Percentiles rank a stretch among this genome's conserved stretches.
Evolutionary conservation across 2,888 invertebrate genomes (phyloP).

Genomic region (Aleiodes leptofemur): DNA sequence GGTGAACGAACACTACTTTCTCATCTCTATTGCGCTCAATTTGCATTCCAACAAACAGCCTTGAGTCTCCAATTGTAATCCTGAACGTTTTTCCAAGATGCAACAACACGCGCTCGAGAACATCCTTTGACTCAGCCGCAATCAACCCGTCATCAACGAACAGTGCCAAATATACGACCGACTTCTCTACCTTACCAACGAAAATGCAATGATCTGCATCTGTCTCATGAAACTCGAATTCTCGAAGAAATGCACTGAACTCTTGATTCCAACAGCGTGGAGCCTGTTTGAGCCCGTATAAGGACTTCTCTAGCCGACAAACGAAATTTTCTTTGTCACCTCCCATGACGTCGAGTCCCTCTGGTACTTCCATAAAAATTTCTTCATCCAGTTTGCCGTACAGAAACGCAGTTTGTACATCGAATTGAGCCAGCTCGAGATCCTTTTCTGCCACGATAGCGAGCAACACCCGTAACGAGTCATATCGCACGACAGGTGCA

Average conservation of each 20-base stretch:
- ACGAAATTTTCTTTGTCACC: constrained; percentile 8
- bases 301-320: constrained; percentile 40
- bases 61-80: constrained; percentile 45
- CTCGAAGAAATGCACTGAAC: constrained; percentile 37
- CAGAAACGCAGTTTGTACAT: constrained; percentile 33
- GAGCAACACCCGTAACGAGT: constrained; percentile 37
- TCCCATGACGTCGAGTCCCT: constrained; percentile 36
- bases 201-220: constrained; percentile 47
- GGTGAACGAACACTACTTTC: constrained; percentile 29
- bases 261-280: constrained; percentile 40
- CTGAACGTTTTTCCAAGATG: constrained; percentile 31
- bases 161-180: constrained; percentile 42
- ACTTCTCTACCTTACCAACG: constrained; percentile 31
- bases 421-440: constrained; percentile 43
- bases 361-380: neutral
- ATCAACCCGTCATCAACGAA: constrained; percentile 47
- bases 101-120: constrained; percentile 17
- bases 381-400: too few species aligned
- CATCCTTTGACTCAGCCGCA: constrained; percentile 31
- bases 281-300: constrained; percentile 47
- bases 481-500: constrained; percentile 46
- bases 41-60: constrained; percentile 46
- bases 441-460: too few species aligned
- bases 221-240: constrained; percentile 42
- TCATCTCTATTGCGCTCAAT: constrained; percentile 40